Conservation (phyloP, 2,888 invertebrate species). For the Germaria angustata region DNA sequence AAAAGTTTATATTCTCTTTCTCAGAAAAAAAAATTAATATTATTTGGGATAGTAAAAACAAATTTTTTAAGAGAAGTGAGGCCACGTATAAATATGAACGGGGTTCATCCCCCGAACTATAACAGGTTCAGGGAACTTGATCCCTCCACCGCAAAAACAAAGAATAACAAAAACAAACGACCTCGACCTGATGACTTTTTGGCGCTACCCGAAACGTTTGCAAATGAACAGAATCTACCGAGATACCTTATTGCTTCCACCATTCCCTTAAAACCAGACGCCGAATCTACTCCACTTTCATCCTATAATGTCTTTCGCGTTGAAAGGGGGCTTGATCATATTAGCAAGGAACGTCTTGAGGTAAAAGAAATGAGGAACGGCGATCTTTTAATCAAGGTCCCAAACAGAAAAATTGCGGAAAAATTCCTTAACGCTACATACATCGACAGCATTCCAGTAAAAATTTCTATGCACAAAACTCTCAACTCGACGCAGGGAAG, state of each 20-base stretch:
- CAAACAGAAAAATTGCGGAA: neutral
- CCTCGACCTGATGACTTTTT: neutral
- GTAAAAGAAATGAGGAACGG: neutral
- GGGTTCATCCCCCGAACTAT: neutral
- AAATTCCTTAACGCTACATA: neutral
- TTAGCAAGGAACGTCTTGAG: neutral
- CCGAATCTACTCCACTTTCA: neutral
- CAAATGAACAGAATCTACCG: neutral
- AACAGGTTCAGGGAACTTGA: neutral
- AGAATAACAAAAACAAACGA: neutral
- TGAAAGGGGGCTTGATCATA: neutral
- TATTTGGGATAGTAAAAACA: no score
- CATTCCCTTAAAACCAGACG: neutral
- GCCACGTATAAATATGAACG: neutral
- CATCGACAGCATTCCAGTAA: neutral
- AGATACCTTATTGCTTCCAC: neutral
- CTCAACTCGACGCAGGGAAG: neutral
- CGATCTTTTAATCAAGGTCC: neutral
- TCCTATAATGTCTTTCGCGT: neutral
- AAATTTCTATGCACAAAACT: neutral
- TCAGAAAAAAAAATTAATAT: no score
- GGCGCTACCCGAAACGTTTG: neutral
- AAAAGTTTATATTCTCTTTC: neutral
- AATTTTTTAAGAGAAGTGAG: neutral
- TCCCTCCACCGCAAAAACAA: neutral